Evolutionary conservation across 1,140 invertebrate genomes (phyloP), one percentile per base, ranked within the genome.

Genomic region (Mycetomoellerius zeteki): DNA sequence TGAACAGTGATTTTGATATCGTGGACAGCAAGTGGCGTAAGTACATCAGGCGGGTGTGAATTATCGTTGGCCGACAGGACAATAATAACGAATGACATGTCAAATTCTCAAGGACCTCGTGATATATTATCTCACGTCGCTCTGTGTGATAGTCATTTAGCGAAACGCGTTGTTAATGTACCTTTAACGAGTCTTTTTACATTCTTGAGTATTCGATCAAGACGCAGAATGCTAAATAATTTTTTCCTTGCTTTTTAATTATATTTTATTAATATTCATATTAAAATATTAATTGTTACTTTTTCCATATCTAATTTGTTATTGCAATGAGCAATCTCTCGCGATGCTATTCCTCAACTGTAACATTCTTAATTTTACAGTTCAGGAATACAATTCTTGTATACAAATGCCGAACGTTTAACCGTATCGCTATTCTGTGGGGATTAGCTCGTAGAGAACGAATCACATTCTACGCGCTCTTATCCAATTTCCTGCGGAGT

Each of bases 401-500:
- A 43, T 72, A 67, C 12, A 84, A 62, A 75, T 60, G 58, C 27
- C 52, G 21, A 27, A 62, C 58, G 24, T 58, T 72, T 52, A 72
- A 73, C 58, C 43, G 37, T 62, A 50, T 82, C 24, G 19, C 24
- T 27, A 58, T 16, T 30, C 33, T 12, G 4, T 19, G 37, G 33
- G 14, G 47, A 24, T 27, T 14, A 24, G 30, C 50, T 60, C 19
- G 43, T 27, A 10, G 75, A 65, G 75, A 88, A 88, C 33, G 60
- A 76, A 82, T 85, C 67, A 58, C 10, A 60, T 62, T 33, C 30
- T 16, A 21, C 37, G 71, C 27, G 62, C 89, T 86, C 90, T 92
- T 77, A 84, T 85, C 69, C 67, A 82, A 91, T 93, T 92, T 94
- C 93, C 92, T 91, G 93, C 71, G 58, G 6, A 52, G 72, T 24